A percentile compares a stretch with the other conserved stretches of the same genome.
phyloP scores from a whole-genome alignment of 2,888 invertebrate species.

The Cheilosia vernalis region DNA sequence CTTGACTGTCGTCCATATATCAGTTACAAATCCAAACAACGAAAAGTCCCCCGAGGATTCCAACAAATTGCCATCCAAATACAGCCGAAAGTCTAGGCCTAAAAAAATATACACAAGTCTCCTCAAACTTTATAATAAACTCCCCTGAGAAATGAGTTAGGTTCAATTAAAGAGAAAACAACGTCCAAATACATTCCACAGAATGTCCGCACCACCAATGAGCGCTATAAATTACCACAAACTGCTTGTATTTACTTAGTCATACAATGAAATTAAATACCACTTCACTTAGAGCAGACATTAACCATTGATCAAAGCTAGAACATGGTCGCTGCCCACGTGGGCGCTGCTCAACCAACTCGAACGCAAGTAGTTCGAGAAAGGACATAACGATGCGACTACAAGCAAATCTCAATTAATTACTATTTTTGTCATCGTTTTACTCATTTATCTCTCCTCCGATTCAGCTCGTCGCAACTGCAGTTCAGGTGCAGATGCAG shows the following conservation, averaged over 20 bases:
- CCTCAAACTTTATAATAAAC: too few relatives aligned
- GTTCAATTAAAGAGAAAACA: conserved; percentile 6
- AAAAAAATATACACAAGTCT: too few relatives aligned
- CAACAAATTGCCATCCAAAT: too few relatives aligned
- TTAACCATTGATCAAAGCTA: conserved; percentile 57
- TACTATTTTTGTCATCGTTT: conserved; percentile 68
- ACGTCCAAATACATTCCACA: background rate
- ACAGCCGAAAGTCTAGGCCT: too few relatives aligned
- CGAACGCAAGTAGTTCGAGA: conserved; percentile 9
- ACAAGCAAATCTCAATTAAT: conserved; percentile 59
- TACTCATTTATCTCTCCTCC: conserved; percentile 42
- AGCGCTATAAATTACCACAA: conserved; percentile 40
- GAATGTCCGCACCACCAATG: conserved; percentile 23
- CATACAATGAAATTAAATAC: conserved; percentile 42
- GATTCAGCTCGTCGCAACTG: background rate
- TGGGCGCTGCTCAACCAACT: conserved; percentile 13
- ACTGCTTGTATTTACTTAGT: conserved; percentile 52
- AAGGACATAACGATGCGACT: conserved; percentile 37
- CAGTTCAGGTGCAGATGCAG: background rate
- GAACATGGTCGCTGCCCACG: conserved; percentile 41
- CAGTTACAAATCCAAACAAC: too few relatives aligned
- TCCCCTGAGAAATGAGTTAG: background rate
- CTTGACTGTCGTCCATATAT: too few relatives aligned
- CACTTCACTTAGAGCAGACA: conserved; percentile 42
- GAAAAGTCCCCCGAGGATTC: too few relatives aligned